Percentiles rank a stretch among this genome's conserved stretches.
Conservation (phyloP, 2,888 invertebrate genomes). For the Metellina segmentata region DNA sequence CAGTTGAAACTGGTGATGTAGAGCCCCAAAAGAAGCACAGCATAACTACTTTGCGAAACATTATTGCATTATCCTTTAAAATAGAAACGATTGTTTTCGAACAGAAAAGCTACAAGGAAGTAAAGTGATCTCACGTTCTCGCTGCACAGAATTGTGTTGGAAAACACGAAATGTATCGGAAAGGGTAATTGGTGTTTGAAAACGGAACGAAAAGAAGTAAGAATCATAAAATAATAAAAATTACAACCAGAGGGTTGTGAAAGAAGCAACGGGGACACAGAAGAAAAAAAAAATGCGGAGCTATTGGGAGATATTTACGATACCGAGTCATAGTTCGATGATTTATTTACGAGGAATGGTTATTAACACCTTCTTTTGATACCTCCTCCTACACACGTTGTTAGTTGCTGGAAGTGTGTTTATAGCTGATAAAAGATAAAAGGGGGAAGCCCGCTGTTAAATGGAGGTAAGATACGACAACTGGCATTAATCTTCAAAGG, state of each 20-base stretch:
- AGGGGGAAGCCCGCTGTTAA: constrained; percentile 15
- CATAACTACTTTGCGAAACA: too few relatives aligned
- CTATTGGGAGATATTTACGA: constrained; percentile 54
- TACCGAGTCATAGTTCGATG: constrained; percentile 38
- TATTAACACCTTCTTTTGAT: constrained; percentile 64
- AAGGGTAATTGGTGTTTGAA: neutral
- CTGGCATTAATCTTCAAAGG: constrained; percentile 16
- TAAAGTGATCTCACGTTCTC: constrained; percentile 6
- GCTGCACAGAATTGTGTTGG: neutral
- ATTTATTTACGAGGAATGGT: constrained; percentile 52
- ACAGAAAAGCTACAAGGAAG: neutral
- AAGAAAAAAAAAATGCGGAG: constrained; percentile 19
- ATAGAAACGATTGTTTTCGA: too few relatives aligned
- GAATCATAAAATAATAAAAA: constrained; percentile 3
- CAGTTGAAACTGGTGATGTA: too few relatives aligned
- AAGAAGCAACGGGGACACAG: constrained; percentile 10
- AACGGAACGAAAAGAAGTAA: neutral
- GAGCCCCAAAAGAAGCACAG: too few relatives aligned
- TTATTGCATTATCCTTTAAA: too few relatives aligned
- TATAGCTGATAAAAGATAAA: constrained; percentile 40
- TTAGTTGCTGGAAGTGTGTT: constrained; percentile 11
- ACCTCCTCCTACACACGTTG: constrained; percentile 43
- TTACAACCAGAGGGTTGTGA: neutral
- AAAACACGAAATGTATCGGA: neutral
- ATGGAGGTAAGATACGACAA: constrained; percentile 44